These are phyloP conservation scores for Lycaon pictus DNA, from an alignment of 2,113 vertebrate species.

Conservation along the genomic window DNA sequence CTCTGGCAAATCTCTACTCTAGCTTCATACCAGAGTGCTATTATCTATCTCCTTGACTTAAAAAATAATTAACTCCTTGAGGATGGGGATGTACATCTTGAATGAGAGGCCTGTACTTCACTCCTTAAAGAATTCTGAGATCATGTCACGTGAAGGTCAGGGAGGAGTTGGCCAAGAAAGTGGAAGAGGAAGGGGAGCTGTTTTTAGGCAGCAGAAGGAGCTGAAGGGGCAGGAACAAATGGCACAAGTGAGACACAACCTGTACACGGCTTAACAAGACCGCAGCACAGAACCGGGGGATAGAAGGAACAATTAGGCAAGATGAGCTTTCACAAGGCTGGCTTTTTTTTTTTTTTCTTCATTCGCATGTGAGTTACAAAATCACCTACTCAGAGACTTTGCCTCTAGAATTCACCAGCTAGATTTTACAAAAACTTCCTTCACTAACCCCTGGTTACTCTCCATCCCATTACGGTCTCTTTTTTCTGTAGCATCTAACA, in stretches of 20 bases:
- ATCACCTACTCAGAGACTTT: neutral
- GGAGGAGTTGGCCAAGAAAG: constrained; percentile 26
- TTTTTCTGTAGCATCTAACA: neutral
- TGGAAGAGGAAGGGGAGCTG: neutral
- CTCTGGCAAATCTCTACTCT: neutral
- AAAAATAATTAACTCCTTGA: neutral
- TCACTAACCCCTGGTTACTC: neutral
- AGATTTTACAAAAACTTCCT: neutral
- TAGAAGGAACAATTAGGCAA: neutral
- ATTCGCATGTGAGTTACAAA: neutral
- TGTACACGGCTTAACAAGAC: neutral
- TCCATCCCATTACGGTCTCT: neutral
- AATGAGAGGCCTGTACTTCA: neutral
- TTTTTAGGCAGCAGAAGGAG: neutral
- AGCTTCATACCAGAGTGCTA: neutral
- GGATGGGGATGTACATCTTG: neutral
- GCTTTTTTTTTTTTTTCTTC: neutral
- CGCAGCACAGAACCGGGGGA: neutral
- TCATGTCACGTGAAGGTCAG: neutral
- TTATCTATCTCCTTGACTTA: neutral
- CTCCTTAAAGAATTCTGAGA: constrained; percentile 62
- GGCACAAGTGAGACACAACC: neutral
- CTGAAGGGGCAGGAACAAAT: neutral
- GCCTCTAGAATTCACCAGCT: neutral
- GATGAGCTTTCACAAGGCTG: neutral